phyloP scores from a whole-genome alignment of 2,888 invertebrate genomes.

The Gymnosoma rotundatum region DNA sequence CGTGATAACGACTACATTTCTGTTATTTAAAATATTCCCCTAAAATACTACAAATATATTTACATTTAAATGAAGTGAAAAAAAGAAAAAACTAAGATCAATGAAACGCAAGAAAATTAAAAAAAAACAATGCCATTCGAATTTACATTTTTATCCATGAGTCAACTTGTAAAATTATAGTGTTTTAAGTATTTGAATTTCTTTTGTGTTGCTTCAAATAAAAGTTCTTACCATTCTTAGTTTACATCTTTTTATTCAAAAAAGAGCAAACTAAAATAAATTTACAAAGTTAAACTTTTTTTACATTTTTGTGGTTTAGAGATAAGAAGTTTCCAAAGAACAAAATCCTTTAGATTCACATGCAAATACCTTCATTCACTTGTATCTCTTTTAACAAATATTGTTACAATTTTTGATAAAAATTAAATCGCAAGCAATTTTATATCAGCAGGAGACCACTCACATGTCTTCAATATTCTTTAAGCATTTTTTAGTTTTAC shows the following conservation, averaged over 20 bases:
- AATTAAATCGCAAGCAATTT: constrained; percentile 23
- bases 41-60: neutral
- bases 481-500: no score
- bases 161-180: no score
- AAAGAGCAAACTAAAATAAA: neutral
- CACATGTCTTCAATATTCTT: no score
- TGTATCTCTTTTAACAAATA: neutral
- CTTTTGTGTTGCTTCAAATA: neutral
- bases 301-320: constrained; percentile 3
- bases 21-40: neutral
- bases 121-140: neutral
- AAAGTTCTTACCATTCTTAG: neutral
- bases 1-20: neutral
- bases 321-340: constrained; percentile 14
- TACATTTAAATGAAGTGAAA: neutral
- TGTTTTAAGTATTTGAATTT: neutral
- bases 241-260: constrained; percentile 3
- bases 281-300: constrained; percentile 16
- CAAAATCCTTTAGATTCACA: constrained; percentile 16
- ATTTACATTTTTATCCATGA: no score
- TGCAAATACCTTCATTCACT: neutral
- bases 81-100: neutral
- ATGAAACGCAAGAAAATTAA: neutral
- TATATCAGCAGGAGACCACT: neutral
- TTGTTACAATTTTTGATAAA: neutral